Evolutionary conservation across 2,888 invertebrate genomes (phyloP), one percentile per base, ranked within the genome.

Genomic region (Drosophila prolongata): DNA sequence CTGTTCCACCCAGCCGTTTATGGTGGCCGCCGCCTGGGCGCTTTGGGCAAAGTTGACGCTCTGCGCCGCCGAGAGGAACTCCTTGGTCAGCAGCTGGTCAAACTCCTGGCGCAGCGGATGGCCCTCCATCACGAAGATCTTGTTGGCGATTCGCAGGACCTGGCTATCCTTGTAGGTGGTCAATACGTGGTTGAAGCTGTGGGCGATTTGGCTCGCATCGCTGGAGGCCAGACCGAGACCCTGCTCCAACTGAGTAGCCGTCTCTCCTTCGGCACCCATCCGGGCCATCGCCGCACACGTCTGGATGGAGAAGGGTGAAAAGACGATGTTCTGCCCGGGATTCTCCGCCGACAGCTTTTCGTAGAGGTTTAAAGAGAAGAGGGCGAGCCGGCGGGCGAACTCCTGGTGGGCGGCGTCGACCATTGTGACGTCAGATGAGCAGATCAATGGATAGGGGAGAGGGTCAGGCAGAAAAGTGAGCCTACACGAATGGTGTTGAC

Each of bases 1-100:
- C 6, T 94, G 91, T 87, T 95, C 95, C 57, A 95, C 97, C 97
- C 98, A 98, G 37, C 91, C 77, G 89, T 98, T 99, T 47, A 99
- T 97, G 0, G 89, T 91, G 0, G 91, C 81, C 0, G 93, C 94
- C 6, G 95, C 94, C 53, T 90, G 91, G 1, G 78, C 86, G 13
- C 93, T 92, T 9, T 94, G 75, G 0, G 56, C 78, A 80, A 97
- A 97, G 87, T 97, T 90, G 0, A 97, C 78, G 61, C 93, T 93
- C 81, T 95, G 93, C 4, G 95, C 94, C 14, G 93, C 94, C 11
- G 96, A 95, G 52, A 94, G 93, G 89, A 96, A 97, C 35, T 94
- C 92, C 43, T 94, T 93, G 10, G 93, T 90, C 0, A 96, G 94
- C 64, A 95, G 92, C 4, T 93, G 91, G 78, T 94, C 93, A 76